Evolutionary conservation across 2,888 invertebrate species (phyloP).

Genomic region (Parapristionchus giblindavisi): DNA sequence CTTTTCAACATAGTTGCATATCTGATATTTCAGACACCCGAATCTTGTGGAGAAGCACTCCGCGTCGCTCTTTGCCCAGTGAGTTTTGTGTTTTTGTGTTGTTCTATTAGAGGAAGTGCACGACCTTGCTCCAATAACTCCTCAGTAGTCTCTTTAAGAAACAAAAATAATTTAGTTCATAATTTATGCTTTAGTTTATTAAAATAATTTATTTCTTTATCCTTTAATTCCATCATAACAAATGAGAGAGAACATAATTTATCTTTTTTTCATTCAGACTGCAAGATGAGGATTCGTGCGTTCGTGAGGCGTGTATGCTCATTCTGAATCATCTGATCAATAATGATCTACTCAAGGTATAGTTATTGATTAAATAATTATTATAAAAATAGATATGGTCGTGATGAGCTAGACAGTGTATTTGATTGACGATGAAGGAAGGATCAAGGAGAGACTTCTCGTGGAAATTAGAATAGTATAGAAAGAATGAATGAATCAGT

Average conservation of each 20-base stretch:
- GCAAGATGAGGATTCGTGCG: conserved; percentile 17
- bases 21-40: conserved; percentile 25
- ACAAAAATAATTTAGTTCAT: no score
- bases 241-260: no score
- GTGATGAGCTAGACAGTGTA: no score
- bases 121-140: not conserved
- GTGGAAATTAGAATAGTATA: no score
- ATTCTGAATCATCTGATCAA: conserved; percentile 35
- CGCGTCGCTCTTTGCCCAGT: conserved; percentile 13
- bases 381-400: no score
- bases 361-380: not conserved
- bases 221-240: no score
- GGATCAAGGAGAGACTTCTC: no score
- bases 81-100: not conserved
- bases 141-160: not conserved
- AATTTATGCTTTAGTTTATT: no score
- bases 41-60: conserved; percentile 37
- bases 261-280: not conserved
- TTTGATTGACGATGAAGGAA: no score
- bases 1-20: not conserved
- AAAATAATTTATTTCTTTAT: no score
- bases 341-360: conserved; percentile 37
- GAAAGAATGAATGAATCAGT: no score
- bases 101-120: not conserved
- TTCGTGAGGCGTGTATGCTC: conserved; percentile 36